phyloP scores from a whole-genome alignment of 2,888 invertebrate species.

The Xylota segnis region DNA sequence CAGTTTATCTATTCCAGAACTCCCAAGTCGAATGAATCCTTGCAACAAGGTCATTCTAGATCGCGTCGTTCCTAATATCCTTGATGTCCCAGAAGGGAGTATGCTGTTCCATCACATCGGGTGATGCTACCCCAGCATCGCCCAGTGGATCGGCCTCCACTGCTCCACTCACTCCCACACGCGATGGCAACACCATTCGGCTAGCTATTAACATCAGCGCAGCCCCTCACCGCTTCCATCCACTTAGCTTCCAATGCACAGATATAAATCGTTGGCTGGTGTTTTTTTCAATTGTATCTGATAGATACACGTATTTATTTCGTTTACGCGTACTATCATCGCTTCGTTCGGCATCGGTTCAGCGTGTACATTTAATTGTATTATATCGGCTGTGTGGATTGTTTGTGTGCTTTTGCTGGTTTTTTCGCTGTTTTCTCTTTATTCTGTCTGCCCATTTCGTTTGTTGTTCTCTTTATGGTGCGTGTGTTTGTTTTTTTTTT shows the following conservation, averaged over 20 bases:
- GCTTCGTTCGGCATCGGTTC: slow-evolving; percentile 44
- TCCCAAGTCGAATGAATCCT: too few species aligned
- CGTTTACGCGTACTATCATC: slow-evolving; percentile 73
- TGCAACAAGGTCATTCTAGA: too few species aligned
- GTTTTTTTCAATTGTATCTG: slow-evolving; percentile 66
- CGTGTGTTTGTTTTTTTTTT: slow-evolving; percentile 15
- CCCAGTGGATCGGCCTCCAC: background rate
- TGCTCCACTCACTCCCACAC: background rate
- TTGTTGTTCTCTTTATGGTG: slow-evolving; percentile 51
- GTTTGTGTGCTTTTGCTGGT: slow-evolving; percentile 27
- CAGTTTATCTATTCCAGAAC: too few species aligned
- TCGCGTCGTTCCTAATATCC: too few species aligned
- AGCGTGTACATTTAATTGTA: slow-evolving; percentile 66
- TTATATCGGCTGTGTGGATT: slow-evolving; percentile 46
- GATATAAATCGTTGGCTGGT: slow-evolving; percentile 53
- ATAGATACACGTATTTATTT: slow-evolving; percentile 73
- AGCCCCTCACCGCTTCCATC: slow-evolving; percentile 13
- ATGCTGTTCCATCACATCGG: too few species aligned
- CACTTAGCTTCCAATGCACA: slow-evolving; percentile 57
- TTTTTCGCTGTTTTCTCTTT: slow-evolving; percentile 64
- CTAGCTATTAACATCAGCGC: slow-evolving; percentile 27
- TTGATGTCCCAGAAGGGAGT: too few species aligned
- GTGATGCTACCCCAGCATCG: too few species aligned
- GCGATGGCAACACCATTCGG: slow-evolving; percentile 48
- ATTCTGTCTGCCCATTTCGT: slow-evolving; percentile 24